Base-by-base conservation (phyloP, 2,797 vertebrate genomes). In the Jordanella pulchra region DNA sequence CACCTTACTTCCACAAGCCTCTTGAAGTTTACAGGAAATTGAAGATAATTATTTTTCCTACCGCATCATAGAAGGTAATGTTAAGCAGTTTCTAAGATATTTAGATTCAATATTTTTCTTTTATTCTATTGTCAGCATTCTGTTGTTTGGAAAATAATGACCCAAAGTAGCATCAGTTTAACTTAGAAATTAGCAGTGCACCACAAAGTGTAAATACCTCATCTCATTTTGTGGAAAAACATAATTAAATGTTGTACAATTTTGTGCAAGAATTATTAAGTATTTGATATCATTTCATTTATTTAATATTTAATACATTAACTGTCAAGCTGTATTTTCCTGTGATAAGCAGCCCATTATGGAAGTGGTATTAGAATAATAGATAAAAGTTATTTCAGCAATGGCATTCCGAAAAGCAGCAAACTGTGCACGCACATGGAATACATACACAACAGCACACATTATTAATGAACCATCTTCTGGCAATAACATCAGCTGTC, bases 21-120 rank as follows among this genome's bases (percentile, higher is more conserved):
- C 84, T 91, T 91, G 85, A 91, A 91, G 86, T 89, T 82, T 73
- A 75, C 56, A 83, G 79, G 79, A 89, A 87, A 76, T 65, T 42
- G 68, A 56, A 81, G 78, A 81, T 50, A 81, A 85, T 85, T 85
- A 56, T 72, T 90, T 87, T 80, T 75, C 45, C 69, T 14, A 67
- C 71, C 77, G 56, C 53, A 73, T 72, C 65, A 82, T 85, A 82
- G 65, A 55, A 76, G 42, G 75, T 58, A 73, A 73, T 44, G 61
- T n/a, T 44, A 23, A 25, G 23, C 28, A 66, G 30, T 54, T 56
- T 27, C 21, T 48, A 67, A 76, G 47, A 58, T 72, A 28, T 39
- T 42, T n/a, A 44, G 12, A 79, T n/a, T n/a, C 72, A 18, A 53
- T 63, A 35, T 3, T 60, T 48, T 58, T 6, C 47, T 50, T 63